These are phyloP conservation scores for Momotus momota DNA, from an alignment of 2,797 vertebrate species.

Conservation along the genomic window DNA sequence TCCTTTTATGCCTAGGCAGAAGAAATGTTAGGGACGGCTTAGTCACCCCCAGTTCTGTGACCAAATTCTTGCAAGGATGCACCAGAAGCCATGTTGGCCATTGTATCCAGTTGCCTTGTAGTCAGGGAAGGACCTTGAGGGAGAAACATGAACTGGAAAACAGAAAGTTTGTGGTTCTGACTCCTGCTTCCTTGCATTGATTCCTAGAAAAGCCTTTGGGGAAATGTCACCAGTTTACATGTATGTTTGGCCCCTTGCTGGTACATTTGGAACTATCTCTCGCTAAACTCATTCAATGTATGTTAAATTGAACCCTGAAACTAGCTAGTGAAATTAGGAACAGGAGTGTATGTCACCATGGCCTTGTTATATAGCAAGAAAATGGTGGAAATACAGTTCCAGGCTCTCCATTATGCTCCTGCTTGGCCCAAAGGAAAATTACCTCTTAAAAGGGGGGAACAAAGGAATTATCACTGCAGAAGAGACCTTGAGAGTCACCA, in stretches of 20 bases:
- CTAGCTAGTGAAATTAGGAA: background rate
- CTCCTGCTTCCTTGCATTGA: background rate
- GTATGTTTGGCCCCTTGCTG: background rate
- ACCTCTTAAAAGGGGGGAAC: background rate
- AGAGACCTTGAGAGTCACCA: background rate
- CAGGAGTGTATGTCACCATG: background rate
- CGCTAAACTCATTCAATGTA: background rate
- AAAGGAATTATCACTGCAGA: background rate
- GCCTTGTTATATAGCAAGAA: background rate
- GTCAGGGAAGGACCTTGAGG: background rate
- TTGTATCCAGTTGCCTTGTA: accelerated
- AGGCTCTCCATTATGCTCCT: background rate
- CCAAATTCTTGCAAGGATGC: background rate
- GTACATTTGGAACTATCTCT: background rate
- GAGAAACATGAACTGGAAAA: background rate
- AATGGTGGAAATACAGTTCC: background rate
- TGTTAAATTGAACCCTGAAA: background rate
- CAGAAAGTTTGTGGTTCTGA: background rate
- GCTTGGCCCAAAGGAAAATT: background rate
- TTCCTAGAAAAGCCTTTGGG: background rate
- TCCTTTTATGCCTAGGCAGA: background rate
- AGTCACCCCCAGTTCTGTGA: background rate
- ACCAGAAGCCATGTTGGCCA: background rate
- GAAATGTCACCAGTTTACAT: background rate
- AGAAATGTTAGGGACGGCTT: background rate